phyloP scores from a whole-genome alignment of 37 sponge, comb jelly and placozoan species.

The Bolinopsis microptera region DNA sequence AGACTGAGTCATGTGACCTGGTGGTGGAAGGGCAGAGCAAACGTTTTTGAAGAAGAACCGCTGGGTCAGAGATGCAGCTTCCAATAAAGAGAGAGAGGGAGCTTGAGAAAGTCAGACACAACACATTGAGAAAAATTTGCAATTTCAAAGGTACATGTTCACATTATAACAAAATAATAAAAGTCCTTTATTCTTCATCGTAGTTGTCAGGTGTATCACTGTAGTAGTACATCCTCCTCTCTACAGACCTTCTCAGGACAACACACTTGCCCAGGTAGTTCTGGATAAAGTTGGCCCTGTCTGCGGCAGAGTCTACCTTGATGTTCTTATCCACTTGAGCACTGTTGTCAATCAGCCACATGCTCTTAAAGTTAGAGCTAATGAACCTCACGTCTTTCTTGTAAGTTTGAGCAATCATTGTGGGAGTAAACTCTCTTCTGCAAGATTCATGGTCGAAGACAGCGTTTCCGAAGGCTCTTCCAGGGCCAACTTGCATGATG shows the following conservation, averaged over 20 bases:
- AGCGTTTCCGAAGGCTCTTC: background rate
- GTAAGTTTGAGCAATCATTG: background rate
- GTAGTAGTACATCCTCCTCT: background rate
- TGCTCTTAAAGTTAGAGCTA: background rate
- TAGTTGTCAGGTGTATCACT: background rate
- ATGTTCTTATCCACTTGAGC: background rate
- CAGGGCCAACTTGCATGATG: background rate
- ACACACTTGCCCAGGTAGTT: background rate
- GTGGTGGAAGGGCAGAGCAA: no score
- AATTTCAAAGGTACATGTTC: background rate
- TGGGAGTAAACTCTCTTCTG: background rate
- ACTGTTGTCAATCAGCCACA: constrained; percentile 8
- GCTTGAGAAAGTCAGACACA: background rate
- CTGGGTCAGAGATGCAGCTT: no score
- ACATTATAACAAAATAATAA: background rate
- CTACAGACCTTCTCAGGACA: background rate
- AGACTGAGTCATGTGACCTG: no score
- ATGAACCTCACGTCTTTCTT: background rate
- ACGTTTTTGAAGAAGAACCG: no score
- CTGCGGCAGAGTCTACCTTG: background rate
- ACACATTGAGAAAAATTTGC: background rate
- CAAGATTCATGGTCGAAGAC: background rate
- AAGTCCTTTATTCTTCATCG: background rate
- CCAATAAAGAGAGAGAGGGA: background rate
- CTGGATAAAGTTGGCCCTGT: background rate